Conservation (phyloP, 2,113 vertebrate genomes). For the Vanacampus margaritifer region DNA sequence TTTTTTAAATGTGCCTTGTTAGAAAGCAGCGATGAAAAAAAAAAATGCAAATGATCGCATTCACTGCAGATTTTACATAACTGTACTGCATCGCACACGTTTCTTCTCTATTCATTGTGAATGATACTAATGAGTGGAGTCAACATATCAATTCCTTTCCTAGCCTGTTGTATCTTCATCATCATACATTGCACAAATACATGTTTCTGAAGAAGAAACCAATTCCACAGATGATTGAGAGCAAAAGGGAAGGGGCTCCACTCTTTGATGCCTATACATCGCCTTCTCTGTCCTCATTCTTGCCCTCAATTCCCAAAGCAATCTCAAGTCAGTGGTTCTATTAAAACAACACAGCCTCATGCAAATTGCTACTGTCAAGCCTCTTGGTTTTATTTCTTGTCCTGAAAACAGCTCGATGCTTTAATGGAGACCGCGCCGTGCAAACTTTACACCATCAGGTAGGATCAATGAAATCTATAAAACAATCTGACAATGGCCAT, state of each 20-base stretch:
- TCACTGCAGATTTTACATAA: background rate
- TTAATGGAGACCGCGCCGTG: constrained; percentile 42
- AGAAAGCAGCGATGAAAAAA: background rate
- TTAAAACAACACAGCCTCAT: constrained; percentile 66
- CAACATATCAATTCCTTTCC: background rate
- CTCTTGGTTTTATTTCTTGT: constrained; percentile 52
- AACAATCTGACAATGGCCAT: constrained; percentile 43
- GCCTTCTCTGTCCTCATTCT: constrained; percentile 48
- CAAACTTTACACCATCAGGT: constrained; percentile 18
- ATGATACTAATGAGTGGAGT: background rate
- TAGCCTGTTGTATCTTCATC: background rate
- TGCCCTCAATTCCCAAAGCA: constrained; percentile 67
- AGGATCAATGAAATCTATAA: constrained; percentile 52
- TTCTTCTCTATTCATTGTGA: background rate
- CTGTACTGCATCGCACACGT: background rate
- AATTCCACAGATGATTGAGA: constrained; percentile 38
- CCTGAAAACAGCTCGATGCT: constrained; percentile 24
- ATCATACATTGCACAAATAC: background rate
- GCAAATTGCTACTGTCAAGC: constrained; percentile 64
- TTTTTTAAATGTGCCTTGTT: background rate
- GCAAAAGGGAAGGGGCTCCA: constrained; percentile 22
- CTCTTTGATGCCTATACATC: constrained; percentile 45
- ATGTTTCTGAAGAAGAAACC: constrained; percentile 25
- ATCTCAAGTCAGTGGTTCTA: constrained; percentile 61
- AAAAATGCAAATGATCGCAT: background rate